These are phyloP conservation scores for Heterohyrax brucei DNA, from an alignment of 2,797 vertebrate species.

Conservation along the genomic window DNA sequence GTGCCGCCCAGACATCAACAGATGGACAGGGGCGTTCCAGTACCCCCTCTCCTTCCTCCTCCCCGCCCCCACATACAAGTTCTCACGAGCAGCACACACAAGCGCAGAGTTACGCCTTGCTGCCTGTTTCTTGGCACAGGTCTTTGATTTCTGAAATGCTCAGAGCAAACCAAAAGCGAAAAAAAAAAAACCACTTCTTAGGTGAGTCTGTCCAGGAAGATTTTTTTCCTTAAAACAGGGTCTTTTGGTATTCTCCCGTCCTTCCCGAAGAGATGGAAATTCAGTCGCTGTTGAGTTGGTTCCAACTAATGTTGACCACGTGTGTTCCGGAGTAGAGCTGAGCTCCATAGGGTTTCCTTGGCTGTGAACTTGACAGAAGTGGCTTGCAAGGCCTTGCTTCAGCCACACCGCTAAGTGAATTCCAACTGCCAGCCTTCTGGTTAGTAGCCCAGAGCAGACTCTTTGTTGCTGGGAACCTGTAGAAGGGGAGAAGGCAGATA, in stretches of 20 bases:
- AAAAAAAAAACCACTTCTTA: slow-evolving; percentile 62
- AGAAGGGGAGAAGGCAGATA: neutral
- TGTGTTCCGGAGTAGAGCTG: neutral
- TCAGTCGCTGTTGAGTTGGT: neutral
- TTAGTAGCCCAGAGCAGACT: neutral
- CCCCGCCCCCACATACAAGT: slow-evolving; percentile 73
- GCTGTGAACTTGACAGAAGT: neutral
- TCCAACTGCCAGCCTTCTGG: neutral
- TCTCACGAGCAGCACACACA: slow-evolving; percentile 43
- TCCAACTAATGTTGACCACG: neutral
- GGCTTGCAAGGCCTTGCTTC: neutral
- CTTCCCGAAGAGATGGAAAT: neutral
- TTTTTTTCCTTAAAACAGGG: slow-evolving; percentile 56
- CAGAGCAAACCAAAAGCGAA: slow-evolving; percentile 66
- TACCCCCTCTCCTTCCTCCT: slow-evolving; percentile 75
- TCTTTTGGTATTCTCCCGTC: neutral
- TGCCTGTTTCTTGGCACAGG: slow-evolving; percentile 77
- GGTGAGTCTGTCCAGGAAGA: slow-evolving; percentile 25
- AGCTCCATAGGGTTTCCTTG: neutral
- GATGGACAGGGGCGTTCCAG: slow-evolving; percentile 88
- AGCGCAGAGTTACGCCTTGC: slow-evolving; percentile 63
- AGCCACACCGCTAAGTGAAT: neutral
- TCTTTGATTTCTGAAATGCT: slow-evolving; percentile 83
- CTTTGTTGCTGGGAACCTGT: neutral
- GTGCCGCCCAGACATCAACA: slow-evolving; percentile 85